Percentiles rank a stretch among this genome's conserved stretches.
Conservation (phyloP, 2,113 vertebrate species). For the Perca schrenkii region DNA sequence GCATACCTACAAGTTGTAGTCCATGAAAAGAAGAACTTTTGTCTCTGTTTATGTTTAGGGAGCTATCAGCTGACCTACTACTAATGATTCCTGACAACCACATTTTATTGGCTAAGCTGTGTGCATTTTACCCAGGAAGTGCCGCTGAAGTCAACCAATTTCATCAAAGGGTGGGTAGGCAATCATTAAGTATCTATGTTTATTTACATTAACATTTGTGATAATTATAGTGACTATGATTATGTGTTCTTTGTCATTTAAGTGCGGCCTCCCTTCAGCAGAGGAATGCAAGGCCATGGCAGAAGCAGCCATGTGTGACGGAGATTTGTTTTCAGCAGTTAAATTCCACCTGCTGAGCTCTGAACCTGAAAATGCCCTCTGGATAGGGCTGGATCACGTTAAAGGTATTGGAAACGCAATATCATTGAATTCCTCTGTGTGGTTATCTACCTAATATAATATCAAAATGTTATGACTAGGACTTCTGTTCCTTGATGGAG, state of each 20-base stretch:
- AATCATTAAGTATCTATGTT: neutral
- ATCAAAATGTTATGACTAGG: too few relatives aligned
- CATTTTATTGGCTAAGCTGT: constrained; percentile 90
- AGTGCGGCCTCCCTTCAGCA: constrained; percentile 90
- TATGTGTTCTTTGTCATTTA: constrained; percentile 36
- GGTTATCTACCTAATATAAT: neutral
- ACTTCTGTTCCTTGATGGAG: too few relatives aligned
- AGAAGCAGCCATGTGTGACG: constrained; percentile 81
- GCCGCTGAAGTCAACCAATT: constrained; percentile 89
- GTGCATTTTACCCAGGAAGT: constrained; percentile 93
- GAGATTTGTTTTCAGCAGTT: constrained; percentile 87
- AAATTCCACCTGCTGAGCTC: constrained; percentile 91
- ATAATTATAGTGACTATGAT: neutral
- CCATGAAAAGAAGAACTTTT: neutral
- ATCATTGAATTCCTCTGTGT: neutral
- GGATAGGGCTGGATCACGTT: constrained; percentile 88
- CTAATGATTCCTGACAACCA: constrained; percentile 92
- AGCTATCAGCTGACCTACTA: constrained; percentile 91
- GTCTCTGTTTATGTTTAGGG: constrained; percentile 81
- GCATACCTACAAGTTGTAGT: neutral
- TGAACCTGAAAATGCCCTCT: constrained; percentile 92
- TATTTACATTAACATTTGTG: neutral
- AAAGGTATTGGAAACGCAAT: constrained; percentile 86
- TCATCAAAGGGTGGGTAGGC: constrained; percentile 87
- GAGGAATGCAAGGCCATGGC: constrained; percentile 90